Evolutionary conservation across 2,113 vertebrate species (phyloP).

Genomic region (Sarotherodon lohbergeri): DNA sequence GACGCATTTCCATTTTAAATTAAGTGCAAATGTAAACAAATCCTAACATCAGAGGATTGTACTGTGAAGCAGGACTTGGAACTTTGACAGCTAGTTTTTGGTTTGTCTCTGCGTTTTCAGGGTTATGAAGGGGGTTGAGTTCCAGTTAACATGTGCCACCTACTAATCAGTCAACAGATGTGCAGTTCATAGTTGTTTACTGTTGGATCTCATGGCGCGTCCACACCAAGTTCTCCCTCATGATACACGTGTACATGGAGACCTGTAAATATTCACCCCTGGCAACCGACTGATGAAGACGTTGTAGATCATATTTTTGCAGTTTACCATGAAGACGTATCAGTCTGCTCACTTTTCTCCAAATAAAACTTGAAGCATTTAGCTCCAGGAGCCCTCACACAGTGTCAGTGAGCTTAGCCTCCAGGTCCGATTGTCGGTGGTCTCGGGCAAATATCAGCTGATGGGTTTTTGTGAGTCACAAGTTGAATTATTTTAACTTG

Average conservation of each 20-base stretch:
- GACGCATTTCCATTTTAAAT: not conserved
- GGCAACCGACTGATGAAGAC: not conserved
- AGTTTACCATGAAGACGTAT: not conserved
- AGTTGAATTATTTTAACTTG: not conserved
- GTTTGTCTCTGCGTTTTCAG: not conserved
- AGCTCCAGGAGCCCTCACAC: not conserved
- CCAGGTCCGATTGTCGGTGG: not conserved
- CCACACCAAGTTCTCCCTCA: not conserved
- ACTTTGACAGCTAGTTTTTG: not conserved
- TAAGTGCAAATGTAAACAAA: not conserved
- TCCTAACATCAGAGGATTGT: not conserved
- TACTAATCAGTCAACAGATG: not conserved
- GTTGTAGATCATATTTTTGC: not conserved
- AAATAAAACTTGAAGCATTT: not conserved
- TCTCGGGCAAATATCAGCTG: not conserved
- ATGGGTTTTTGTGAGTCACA: not conserved
- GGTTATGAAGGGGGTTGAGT: not conserved
- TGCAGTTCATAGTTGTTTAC: not conserved
- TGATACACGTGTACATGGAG: not conserved
- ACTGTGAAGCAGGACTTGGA: not conserved
- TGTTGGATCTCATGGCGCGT: not conserved
- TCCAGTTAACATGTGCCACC: not conserved
- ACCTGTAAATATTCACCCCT: not conserved
- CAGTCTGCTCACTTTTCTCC: not conserved
- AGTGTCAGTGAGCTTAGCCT: not conserved